Evolutionary conservation across 2,113 vertebrate genomes (phyloP).

Genomic region (Melanerpes aurifrons): DNA sequence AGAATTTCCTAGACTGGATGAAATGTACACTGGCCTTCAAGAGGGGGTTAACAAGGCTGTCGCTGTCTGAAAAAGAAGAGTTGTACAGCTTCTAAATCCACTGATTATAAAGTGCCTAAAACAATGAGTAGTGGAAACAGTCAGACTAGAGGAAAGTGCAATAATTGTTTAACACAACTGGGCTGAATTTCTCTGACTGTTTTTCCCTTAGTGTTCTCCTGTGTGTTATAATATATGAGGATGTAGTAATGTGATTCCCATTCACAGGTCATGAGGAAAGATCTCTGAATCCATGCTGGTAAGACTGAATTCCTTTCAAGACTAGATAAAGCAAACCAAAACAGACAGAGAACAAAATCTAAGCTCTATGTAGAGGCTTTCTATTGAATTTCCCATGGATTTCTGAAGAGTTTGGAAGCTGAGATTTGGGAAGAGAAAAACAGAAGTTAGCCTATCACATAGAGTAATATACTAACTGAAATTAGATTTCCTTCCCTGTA

Average conservation of each 20-base stretch:
- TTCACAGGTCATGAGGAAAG: neutral
- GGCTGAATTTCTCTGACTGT: neutral
- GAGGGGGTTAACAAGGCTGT: neutral
- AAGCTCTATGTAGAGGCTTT: neutral
- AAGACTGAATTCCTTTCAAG: neutral
- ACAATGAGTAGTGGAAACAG: neutral
- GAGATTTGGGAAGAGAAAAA: neutral
- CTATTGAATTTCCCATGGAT: neutral
- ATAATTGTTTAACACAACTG: neutral
- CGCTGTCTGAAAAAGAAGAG: neutral
- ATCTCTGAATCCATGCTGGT: neutral
- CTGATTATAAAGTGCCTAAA: neutral
- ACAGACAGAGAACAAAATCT: neutral
- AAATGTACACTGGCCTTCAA: neutral
- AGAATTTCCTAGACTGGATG: neutral
- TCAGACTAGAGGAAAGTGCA: neutral
- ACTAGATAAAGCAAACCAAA: constrained; percentile 30
- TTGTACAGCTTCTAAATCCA: neutral
- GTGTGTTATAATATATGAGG: neutral
- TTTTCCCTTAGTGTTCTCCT: neutral
- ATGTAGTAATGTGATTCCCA: neutral
- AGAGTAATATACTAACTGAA: neutral
- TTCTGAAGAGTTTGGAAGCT: neutral
- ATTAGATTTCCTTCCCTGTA: neutral
- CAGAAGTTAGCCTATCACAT: neutral